phyloP scores from a whole-genome alignment of 2,113 vertebrate genomes.

The Vulpes ferrilata region DNA sequence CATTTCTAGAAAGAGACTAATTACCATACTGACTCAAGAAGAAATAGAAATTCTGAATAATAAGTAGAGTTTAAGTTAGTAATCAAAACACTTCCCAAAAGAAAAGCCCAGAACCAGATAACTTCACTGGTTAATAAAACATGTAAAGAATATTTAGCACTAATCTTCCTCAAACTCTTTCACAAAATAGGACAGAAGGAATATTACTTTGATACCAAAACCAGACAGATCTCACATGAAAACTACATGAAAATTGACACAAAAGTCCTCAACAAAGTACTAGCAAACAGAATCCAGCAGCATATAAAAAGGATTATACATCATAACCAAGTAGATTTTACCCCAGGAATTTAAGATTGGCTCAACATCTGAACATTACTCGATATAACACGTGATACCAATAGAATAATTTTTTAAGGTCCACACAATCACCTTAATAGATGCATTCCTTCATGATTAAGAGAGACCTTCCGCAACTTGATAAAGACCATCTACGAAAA shows the following conservation, averaged over 20 bases:
- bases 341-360: neutral
- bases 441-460: neutral
- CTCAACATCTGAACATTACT: neutral
- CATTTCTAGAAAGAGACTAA: neutral
- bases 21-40: neutral
- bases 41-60: neutral
- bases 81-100: neutral
- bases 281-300: neutral
- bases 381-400: neutral
- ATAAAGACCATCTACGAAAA: neutral
- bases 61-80: neutral
- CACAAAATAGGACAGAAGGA: neutral
- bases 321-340: neutral
- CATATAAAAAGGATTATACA: neutral
- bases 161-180: neutral
- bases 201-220: neutral
- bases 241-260: neutral
- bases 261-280: neutral
- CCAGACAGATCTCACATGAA: neutral
- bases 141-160: neutral
- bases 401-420: neutral
- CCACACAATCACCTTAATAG: neutral
- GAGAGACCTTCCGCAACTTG: neutral
- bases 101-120: neutral
- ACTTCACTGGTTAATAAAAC: neutral